Percentiles rank a stretch among this genome's conserved stretches.
Evolutionary conservation across 1,140 invertebrate species (phyloP).

Genomic region (Ectropis grisescens): DNA sequence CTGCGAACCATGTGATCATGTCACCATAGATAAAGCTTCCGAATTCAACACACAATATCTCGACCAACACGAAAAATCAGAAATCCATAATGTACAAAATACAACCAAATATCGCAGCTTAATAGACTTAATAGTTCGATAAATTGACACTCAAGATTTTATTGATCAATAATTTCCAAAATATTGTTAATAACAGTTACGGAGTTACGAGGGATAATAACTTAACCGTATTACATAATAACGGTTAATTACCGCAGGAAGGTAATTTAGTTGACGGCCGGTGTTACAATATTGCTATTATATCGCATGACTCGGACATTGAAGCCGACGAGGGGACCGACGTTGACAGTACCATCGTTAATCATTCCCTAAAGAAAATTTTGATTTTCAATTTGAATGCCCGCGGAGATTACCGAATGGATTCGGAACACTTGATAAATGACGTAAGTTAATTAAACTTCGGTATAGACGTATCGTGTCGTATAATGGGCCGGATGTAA

Average conservation of each 20-base stretch:
- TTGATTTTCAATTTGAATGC: constrained; percentile 56
- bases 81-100: too few relatives aligned
- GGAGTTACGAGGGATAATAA: not conserved
- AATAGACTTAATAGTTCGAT: too few relatives aligned
- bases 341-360: constrained; percentile 50
- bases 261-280: constrained; percentile 49
- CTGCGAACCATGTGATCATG: too few relatives aligned
- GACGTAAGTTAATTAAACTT: constrained; percentile 32
- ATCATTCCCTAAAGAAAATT: constrained; percentile 51
- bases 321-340: constrained; percentile 29
- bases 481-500: constrained; percentile 19
- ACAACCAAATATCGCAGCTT: too few relatives aligned
- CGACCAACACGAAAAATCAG: too few relatives aligned
- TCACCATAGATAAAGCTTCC: too few relatives aligned
- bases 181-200: too few relatives aligned
- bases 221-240: constrained; percentile 23
- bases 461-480: constrained; percentile 11
- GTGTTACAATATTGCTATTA: constrained; percentile 56
- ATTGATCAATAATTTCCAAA: too few relatives aligned
- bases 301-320: constrained; percentile 49
- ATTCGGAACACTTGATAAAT: constrained; percentile 45
- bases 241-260: constrained; percentile 40
- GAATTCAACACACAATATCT: too few relatives aligned
- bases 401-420: constrained; percentile 39
- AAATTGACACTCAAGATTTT: too few relatives aligned